Conservation (phyloP, 2,888 invertebrate genomes). For the Altica lythri region DNA sequence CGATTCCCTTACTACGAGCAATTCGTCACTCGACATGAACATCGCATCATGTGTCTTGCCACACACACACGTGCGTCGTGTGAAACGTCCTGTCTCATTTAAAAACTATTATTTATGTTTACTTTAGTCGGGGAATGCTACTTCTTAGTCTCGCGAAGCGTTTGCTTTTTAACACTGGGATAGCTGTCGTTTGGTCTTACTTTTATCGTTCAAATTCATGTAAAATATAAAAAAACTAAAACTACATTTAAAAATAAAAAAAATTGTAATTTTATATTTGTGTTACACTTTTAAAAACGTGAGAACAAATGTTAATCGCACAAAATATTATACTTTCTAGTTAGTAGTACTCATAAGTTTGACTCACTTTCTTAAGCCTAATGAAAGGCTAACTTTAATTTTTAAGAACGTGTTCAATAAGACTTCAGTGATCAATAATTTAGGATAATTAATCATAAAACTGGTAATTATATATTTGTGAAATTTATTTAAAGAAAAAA, state of each 20-base stretch:
- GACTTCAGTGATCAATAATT: too few relatives aligned
- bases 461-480: too few relatives aligned
- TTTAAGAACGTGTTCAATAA: too few relatives aligned
- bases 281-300: too few relatives aligned
- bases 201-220: background rate
- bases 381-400: too few relatives aligned
- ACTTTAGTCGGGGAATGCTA: constrained; percentile 45
- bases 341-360: too few relatives aligned
- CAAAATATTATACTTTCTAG: too few relatives aligned
- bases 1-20: constrained; percentile 46
- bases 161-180: constrained; percentile 19
- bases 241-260: background rate
- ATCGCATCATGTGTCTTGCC: constrained; percentile 55
- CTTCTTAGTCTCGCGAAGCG: constrained; percentile 28
- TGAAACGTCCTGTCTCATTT: constrained; percentile 62
- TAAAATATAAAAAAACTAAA: background rate
- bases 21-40: constrained; percentile 58
- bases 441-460: too few relatives aligned
- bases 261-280: too few relatives aligned
- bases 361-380: too few relatives aligned
- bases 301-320: too few relatives aligned
- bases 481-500: too few relatives aligned
- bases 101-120: constrained; percentile 62
- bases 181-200: constrained; percentile 19
- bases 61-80: constrained; percentile 58